Evolutionary conservation across 2,888 invertebrate species (phyloP).

Genomic region (Amiota mariae): DNA sequence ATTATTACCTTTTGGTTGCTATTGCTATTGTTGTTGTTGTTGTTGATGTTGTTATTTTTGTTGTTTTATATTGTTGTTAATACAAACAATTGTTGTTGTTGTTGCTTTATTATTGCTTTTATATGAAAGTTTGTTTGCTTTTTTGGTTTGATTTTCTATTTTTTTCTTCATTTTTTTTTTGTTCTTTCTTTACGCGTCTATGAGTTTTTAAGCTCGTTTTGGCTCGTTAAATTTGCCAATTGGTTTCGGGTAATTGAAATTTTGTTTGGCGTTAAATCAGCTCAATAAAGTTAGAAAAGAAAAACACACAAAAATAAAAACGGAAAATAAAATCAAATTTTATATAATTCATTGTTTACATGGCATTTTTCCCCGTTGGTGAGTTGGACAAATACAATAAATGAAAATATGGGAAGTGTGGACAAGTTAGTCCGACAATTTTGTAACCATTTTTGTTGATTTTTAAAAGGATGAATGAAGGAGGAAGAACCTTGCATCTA

Average conservation of each 20-base stretch:
- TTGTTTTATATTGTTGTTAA: background rate
- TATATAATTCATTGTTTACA: constrained; percentile 37
- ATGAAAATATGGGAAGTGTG: too few relatives aligned
- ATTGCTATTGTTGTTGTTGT: background rate
- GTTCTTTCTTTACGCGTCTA: background rate
- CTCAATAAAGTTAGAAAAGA: constrained; percentile 40
- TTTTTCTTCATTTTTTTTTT: background rate
- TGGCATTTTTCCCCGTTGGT: too few relatives aligned
- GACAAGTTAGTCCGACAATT: too few relatives aligned
- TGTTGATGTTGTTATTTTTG: background rate
- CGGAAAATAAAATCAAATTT: constrained; percentile 23
- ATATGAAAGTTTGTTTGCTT: background rate
- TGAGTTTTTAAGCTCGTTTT: constrained; percentile 18
- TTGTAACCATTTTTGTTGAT: too few relatives aligned
- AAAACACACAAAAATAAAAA: constrained; percentile 28
- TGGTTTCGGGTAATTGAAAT: constrained; percentile 50
- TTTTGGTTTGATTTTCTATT: background rate
- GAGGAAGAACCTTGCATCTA: too few relatives aligned
- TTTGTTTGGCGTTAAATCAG: constrained; percentile 24
- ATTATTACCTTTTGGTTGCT: too few relatives aligned
- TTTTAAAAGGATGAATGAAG: too few relatives aligned
- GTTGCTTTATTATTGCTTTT: constrained; percentile 2
- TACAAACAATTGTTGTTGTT: background rate
- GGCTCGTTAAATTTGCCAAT: constrained; percentile 32
- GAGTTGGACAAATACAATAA: too few relatives aligned